Conservation (phyloP, 1,140 invertebrate species). For the Venustaconcha ellipsiformis region DNA sequence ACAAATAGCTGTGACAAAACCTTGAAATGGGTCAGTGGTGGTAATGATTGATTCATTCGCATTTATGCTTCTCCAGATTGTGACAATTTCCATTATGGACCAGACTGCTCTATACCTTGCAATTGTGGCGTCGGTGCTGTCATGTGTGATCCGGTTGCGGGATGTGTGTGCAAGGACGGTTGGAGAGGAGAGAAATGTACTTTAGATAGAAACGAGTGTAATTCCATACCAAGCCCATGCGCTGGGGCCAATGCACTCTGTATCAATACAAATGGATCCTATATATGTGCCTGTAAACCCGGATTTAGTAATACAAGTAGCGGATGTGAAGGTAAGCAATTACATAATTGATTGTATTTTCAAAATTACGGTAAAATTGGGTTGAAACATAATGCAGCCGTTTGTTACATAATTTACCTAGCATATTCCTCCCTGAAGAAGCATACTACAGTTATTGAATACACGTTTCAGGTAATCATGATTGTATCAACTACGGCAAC, state of each 20-base stretch:
- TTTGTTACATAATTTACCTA: too few species aligned
- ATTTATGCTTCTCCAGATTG: conserved; percentile 7
- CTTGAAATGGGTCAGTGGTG: too few species aligned
- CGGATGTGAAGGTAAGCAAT: conserved; percentile 1
- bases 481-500: too few species aligned
- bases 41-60: too few species aligned
- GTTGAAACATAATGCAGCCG: too few species aligned
- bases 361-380: too few species aligned
- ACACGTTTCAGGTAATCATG: too few species aligned
- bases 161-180: conserved; percentile 26
- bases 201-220: conserved; percentile 16
- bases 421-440: too few species aligned
- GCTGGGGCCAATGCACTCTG: conserved; percentile 6
- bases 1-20: too few species aligned
- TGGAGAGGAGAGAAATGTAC: conserved; percentile 20
- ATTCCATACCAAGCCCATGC: background rate
- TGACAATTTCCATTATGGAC: conserved; percentile 11
- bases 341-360: background rate
- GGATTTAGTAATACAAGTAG: conserved; percentile 5
- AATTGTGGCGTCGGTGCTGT: conserved; percentile 15
- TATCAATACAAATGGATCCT: conserved; percentile 1
- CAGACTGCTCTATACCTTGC: conserved; percentile 10
- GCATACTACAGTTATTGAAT: too few species aligned
- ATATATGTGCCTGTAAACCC: conserved; percentile 1
- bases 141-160: conserved; percentile 10